Conservation (phyloP, 1,140 invertebrate species). For the Atta colombica region DNA sequence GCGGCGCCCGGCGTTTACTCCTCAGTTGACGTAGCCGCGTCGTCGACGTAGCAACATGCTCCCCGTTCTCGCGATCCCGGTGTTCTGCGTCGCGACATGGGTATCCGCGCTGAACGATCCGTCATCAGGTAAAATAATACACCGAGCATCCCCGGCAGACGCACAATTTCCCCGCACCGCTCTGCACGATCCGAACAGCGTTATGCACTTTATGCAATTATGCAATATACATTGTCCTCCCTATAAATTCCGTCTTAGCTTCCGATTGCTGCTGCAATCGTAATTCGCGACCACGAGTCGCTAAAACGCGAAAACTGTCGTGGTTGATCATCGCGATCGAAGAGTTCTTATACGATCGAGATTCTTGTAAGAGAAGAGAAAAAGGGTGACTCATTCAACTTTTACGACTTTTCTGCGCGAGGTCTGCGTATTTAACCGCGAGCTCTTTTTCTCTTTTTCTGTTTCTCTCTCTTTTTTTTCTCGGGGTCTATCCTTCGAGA, state of each 20-base stretch:
- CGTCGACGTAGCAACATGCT: slow-evolving; percentile 82
- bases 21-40: slow-evolving; percentile 85
- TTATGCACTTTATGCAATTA: slow-evolving; percentile 35
- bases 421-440: slow-evolving; percentile 48
- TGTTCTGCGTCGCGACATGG: slow-evolving; percentile 82
- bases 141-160: neutral
- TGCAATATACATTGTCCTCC: neutral
- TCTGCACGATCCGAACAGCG: slow-evolving; percentile 23
- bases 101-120: slow-evolving; percentile 83
- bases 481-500: neutral
- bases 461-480: neutral
- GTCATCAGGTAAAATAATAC: slow-evolving; percentile 80
- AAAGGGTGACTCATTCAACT: neutral
- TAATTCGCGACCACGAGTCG: neutral
- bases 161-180: neutral
- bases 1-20: slow-evolving; percentile 67
- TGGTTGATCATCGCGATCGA: neutral
- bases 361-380: neutral
- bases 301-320: neutral
- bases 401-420: slow-evolving; percentile 31
- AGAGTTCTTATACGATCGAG: neutral
- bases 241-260: neutral
- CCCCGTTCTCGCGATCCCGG: slow-evolving; percentile 80
- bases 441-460: neutral
- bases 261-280: neutral